Evolutionary conservation across 2,797 vertebrate genomes (phyloP), one percentile per base, ranked within the genome.

Genomic region (Acanthiza pusilla): DNA sequence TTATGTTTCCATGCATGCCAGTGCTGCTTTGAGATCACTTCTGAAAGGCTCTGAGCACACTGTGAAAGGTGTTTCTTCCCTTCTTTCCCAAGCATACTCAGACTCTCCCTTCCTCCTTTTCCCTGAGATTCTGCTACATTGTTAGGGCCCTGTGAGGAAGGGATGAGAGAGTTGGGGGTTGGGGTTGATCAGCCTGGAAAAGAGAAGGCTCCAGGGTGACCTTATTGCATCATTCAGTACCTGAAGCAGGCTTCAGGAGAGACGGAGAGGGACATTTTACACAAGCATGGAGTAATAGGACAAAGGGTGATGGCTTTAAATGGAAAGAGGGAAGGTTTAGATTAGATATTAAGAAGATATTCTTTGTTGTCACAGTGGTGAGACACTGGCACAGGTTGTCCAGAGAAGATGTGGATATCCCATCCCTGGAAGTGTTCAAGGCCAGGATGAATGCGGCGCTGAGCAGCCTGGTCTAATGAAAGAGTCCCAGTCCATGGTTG

Each of bases 141-240:
- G 5, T n/a, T 29, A n/a, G 14, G 25, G 15, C 11, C 16, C 50
- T n/a, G 0, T 30, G 43, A 57, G 29, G 25, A 70, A 50, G 22
- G 5, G 10, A 13, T 63, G 36, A 63, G 36, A 29, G 13, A 50
- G 9, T 9, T 25, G 6, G 8, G 26, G 7, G 2, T 38, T 62
- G 11, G 19, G 7, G 2, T 43, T 43, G 32, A n/a, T 50, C 78
- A 50, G 20, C 19, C 36, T 38, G 50, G 43, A 50, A 42, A 63
- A 57, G 8, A 30, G 5, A 57, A 43, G 17, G 9, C 16, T 63
- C 10, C 50, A 18, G 36, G 36, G 20, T 70, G 43, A 63, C 23
- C 7, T 29, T n/a, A 15, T 21, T 76, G 26, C 5, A 16, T 29
- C 13, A 2, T 29, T 55, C 0, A 1, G 27, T 38, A 29, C 9